phyloP scores from a whole-genome alignment of 2,888 invertebrate genomes.

The Girardia tigrina region DNA sequence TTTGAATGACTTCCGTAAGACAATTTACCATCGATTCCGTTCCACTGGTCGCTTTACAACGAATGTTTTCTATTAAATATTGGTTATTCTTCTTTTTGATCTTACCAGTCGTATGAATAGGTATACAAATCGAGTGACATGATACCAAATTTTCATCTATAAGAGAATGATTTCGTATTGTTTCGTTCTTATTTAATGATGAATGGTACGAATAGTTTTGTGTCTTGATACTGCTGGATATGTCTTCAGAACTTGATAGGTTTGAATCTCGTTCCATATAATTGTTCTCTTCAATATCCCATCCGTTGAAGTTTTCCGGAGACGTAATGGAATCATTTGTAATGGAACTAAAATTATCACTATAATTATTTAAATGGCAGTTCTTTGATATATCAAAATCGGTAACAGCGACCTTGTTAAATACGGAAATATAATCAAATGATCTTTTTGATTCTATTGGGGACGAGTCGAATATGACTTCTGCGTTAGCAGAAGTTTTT shows the following conservation, averaged over 20 bases:
- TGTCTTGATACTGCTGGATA: no score
- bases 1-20: not conserved
- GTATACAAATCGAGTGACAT: not conserved
- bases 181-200: no score
- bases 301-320: no score
- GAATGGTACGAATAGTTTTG: no score
- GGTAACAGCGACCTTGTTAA: not conserved
- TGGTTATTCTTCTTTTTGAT: not conserved
- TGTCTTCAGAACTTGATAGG: no score
- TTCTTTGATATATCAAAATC: no score
- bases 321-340: no score
- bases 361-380: no score
- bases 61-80: not conserved
- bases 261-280: no score
- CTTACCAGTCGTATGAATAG: not conserved
- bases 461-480: not conserved
- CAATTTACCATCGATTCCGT: not conserved
- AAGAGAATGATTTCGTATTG: no score
- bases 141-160: not conserved
- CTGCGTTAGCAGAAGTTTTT: not conserved
- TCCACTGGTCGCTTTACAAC: not conserved
- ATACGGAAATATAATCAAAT: not conserved
- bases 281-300: no score
- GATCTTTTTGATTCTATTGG: not conserved
- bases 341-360: no score